Percentiles rank a stretch among this genome's conserved stretches.
These are phyloP conservation scores for Peromyscus nudipes DNA, from an alignment of 2,797 vertebrate genomes.

Conservation along the genomic window DNA sequence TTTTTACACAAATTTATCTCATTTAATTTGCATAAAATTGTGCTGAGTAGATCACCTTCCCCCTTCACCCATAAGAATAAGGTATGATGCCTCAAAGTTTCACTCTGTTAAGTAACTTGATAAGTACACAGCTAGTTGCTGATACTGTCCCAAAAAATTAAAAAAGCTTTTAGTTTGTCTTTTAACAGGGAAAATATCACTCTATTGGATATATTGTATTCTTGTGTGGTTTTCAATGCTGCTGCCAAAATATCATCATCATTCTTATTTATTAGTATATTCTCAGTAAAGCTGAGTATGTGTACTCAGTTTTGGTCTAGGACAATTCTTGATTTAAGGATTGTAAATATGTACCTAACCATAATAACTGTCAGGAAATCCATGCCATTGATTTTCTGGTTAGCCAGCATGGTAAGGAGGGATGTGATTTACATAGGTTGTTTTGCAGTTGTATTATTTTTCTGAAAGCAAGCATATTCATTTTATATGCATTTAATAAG, in stretches of 20 bases:
- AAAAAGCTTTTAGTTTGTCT: not conserved
- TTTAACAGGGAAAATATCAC: not conserved
- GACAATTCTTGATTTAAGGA: slow-evolving; percentile 49
- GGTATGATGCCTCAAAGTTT: not conserved
- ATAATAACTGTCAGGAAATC: slow-evolving; percentile 74
- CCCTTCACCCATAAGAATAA: not conserved
- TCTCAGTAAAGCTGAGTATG: not conserved
- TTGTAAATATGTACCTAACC: slow-evolving; percentile 63
- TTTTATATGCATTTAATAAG: slow-evolving; percentile 64
- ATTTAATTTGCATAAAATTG: not conserved
- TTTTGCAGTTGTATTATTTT: slow-evolving; percentile 58
- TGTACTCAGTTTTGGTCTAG: not conserved
- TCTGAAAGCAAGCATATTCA: slow-evolving; percentile 29
- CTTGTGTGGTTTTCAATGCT: not conserved
- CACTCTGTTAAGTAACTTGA: not conserved
- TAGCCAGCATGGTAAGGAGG: slow-evolving; percentile 38
- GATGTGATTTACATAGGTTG: slow-evolving; percentile 47
- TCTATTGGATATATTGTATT: not conserved
- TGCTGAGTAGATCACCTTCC: not conserved
- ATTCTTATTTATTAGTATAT: slow-evolving; percentile 12
- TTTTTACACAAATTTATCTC: not conserved
- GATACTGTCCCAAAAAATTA: not conserved
- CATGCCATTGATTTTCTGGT: slow-evolving; percentile 72
- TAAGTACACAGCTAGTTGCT: not conserved
- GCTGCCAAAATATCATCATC: not conserved